Evolutionary conservation across 2,113 vertebrate species (phyloP), one percentile per base, ranked within the genome.

Genomic region (Oryzias celebensis): DNA sequence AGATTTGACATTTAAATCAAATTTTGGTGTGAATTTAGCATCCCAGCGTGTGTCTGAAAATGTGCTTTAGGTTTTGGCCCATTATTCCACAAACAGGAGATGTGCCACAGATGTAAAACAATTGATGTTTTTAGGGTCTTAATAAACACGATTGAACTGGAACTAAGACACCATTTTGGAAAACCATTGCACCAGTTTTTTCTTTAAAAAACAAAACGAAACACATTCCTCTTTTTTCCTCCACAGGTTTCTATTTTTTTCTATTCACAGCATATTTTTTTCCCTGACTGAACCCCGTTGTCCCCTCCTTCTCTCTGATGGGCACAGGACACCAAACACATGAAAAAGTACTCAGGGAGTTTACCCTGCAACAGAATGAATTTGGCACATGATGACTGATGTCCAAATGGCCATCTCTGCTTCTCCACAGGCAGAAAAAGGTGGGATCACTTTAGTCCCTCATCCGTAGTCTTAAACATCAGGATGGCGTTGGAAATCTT

Each of bases 401-500:
- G 48, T 14, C 50, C 23, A 31, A 6, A 18, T 8, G 13, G 24
- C 23, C 23, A 1, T 54, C 14, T 20, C 23, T 1, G 4, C 26
- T 26, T n/a, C n/a, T 13, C 48, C 41, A 36, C 41, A n/a, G 22
- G 42, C 60, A 65, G 43, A 23, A 45, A 13, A 69, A 53, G 77
- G 22, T 1, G 4, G 52, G 47, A 56, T 95, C 93, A 97, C 92
- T 97, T 98, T 57, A 95, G 93, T 85, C 91, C 92, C 83, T 98
- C 96, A 22, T 99, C 97, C 45, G 96, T 92, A 0, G 94, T 98
- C 91, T 98, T 98, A 90, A 99, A 98, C 96, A 98, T 97, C 85
- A 99, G 94, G 75, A 98, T 98, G 90, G 97, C 94, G 14, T 99
- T 99, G 91, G 97, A 98, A 87, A 99, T 99, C 92, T 99, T 99